Evolutionary conservation across 2,113 vertebrate genomes (phyloP).

Genomic region (Mixornis gularis): DNA sequence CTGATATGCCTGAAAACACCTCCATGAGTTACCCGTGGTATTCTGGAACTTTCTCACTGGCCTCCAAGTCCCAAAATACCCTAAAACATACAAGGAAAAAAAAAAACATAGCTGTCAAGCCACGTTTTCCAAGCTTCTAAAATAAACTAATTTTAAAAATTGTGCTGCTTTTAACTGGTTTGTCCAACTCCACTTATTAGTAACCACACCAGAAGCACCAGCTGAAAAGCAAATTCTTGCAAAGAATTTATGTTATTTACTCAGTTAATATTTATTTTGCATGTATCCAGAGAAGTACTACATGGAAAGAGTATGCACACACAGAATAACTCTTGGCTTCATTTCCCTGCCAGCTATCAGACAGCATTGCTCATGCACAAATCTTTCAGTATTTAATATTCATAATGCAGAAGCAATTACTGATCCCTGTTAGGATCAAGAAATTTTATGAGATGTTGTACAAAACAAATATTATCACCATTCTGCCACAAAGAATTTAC

Average conservation of each 20-base stretch:
- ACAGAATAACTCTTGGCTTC: not conserved
- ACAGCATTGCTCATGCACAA: not conserved
- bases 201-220: not conserved
- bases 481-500: not conserved
- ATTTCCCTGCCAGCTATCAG: not conserved
- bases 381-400: not conserved
- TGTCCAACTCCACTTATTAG: not conserved
- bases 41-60: not conserved
- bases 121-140: not conserved
- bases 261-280: slow-evolving; percentile 22
- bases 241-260: not conserved
- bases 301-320: not conserved
- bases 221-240: not conserved
- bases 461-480: not conserved
- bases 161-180: not conserved
- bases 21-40: not conserved
- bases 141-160: not conserved
- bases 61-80: not conserved
- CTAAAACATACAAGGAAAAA: not conserved
- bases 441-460: not conserved
- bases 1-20: not conserved
- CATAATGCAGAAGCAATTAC: not conserved
- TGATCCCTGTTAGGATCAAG: not conserved
- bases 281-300: not conserved
- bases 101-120: accelerated